phyloP scores from a whole-genome alignment of 2,113 vertebrate species.

The Echinops telfairi region DNA sequence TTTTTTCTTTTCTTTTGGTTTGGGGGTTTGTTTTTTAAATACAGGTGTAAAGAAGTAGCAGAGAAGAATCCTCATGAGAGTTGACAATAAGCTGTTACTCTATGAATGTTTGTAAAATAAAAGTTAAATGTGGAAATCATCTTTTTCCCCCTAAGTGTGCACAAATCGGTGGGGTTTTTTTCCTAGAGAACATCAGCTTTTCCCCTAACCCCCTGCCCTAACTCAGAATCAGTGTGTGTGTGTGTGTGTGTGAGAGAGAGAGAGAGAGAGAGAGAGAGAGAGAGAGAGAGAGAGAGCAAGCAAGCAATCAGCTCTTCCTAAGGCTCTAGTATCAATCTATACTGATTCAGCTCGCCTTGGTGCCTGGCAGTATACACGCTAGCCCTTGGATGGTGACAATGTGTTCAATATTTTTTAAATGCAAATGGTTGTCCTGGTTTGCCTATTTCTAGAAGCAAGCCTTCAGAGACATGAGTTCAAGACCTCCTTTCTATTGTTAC shows the following conservation, averaged over 20 bases:
- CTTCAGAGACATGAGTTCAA: conserved; percentile 36
- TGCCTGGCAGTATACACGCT: not conserved
- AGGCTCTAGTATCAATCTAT: conserved; percentile 41
- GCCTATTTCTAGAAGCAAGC: conserved; percentile 62
- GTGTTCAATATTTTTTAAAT: not conserved
- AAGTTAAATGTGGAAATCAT: not conserved
- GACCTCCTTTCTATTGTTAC: conserved; percentile 34
- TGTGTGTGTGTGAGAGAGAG: not conserved
- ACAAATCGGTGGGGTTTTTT: conserved; percentile 12
- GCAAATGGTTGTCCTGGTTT: not conserved
- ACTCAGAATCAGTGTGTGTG: not conserved
- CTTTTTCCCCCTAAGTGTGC: conserved; percentile 6
- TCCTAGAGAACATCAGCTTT: not conserved
- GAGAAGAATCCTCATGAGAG: not conserved
- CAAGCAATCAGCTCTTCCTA: conserved; percentile 59
- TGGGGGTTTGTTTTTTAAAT: not conserved
- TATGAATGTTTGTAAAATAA: conserved; percentile 53
- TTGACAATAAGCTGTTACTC: not conserved
- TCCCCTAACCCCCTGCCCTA: not conserved
- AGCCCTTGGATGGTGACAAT: conserved; percentile 38
- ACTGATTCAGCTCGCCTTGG: not conserved
- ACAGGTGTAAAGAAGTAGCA: conserved; percentile 46
- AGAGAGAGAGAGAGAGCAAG: not conserved
- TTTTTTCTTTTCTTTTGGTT: not conserved
- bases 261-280: too few species aligned